These are phyloP conservation scores for Xanthorhoe spadicearia DNA, from an alignment of 2,888 invertebrate genomes.

Conservation along the genomic window DNA sequence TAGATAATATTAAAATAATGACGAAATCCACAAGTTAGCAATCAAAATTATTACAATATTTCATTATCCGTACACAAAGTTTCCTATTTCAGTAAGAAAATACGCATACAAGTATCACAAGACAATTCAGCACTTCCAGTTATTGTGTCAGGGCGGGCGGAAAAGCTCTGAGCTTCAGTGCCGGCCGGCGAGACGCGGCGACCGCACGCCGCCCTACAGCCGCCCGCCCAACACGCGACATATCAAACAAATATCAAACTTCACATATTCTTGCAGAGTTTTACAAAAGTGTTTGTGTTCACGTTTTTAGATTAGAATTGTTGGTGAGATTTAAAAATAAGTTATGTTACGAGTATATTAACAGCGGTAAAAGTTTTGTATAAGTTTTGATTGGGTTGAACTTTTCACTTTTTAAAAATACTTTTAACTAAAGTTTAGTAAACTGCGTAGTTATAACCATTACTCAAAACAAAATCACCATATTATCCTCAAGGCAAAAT, in stretches of 20 bases:
- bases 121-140: conserved; percentile 1
- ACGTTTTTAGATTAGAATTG: conserved; percentile 3
- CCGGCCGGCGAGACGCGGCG: conserved; percentile 51
- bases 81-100: not conserved
- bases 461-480: too few relatives aligned
- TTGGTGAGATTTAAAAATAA: conserved; percentile 10
- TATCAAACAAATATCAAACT: conserved; percentile 33
- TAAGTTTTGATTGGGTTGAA: not conserved
- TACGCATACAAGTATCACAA: conserved; percentile 6
- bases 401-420: not conserved
- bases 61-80: too few relatives aligned
- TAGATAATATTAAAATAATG: too few relatives aligned
- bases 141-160: conserved; percentile 2
- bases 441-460: too few relatives aligned
- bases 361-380: not conserved
- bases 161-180: conserved; percentile 48
- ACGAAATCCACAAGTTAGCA: not conserved
- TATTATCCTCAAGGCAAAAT: too few relatives aligned
- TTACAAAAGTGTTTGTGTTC: not conserved
- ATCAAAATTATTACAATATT: not conserved
- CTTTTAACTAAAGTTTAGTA: too few relatives aligned
- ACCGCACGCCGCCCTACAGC: conserved; percentile 50
- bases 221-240: conserved; percentile 30
- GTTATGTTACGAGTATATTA: not conserved
- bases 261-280: conserved; percentile 5